Evolutionary conservation across 2,888 invertebrate genomes (phyloP).

Genomic region (Dryomyza anilis): DNA sequence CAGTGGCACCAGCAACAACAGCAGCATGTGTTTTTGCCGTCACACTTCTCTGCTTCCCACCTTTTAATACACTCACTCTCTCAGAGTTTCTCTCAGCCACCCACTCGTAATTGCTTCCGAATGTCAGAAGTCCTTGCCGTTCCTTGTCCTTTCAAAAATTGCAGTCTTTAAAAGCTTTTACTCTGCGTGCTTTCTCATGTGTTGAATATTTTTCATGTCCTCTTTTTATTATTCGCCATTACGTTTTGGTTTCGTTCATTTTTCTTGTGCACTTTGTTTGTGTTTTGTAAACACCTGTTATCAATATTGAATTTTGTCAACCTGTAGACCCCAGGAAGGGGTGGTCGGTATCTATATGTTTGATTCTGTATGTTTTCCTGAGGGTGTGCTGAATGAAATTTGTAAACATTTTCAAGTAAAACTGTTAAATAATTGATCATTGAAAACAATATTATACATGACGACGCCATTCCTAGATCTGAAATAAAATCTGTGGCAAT

Average conservation of each 20-base stretch:
- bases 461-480: too few species aligned
- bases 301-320: constrained; percentile 41
- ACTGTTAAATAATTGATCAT: too few species aligned
- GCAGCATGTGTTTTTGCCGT: not conserved
- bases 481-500: too few species aligned
- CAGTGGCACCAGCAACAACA: too few species aligned
- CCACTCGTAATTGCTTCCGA: not conserved
- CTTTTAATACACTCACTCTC: not conserved
- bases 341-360: too few species aligned
- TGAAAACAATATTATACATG: too few species aligned
- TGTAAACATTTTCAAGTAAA: too few species aligned
- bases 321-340: too few species aligned
- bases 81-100: not conserved
- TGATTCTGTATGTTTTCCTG: too few species aligned
- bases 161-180: constrained; percentile 19
- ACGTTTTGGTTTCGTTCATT: constrained; percentile 2
- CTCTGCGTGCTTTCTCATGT: constrained; percentile 12
- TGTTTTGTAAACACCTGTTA: constrained; percentile 47
- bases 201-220: constrained; percentile 10
- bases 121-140: constrained; percentile 8
- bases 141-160: constrained; percentile 13
- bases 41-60: too few species aligned
- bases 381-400: too few species aligned
- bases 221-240: not conserved
- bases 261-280: constrained; percentile 27